A percentile compares a stretch with the other conserved stretches of the same genome.
Conservation (phyloP, 2,888 invertebrate genomes). For the Chydorus sphaericus region DNA sequence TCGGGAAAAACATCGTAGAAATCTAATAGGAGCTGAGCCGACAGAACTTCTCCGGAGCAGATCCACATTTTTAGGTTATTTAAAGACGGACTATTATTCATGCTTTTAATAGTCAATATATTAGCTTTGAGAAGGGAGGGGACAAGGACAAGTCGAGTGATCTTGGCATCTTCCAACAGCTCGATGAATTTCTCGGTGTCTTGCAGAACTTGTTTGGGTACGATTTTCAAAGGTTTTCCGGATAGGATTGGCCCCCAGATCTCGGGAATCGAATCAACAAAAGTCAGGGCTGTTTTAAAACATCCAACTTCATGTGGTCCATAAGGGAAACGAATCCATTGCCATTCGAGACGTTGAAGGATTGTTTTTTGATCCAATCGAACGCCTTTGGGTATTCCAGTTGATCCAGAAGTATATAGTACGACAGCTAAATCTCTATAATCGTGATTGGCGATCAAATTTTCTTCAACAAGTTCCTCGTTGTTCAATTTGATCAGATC, state of each 20-base stretch:
- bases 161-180: constrained; percentile 52
- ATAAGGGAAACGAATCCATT: constrained; percentile 69
- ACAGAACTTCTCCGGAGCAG: constrained; percentile 71
- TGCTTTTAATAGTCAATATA: constrained; percentile 33
- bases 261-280: constrained; percentile 78
- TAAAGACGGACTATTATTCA: no score
- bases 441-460: no score
- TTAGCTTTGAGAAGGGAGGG: constrained; percentile 67
- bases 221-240: constrained; percentile 51
- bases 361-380: constrained; percentile 59
- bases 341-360: constrained; percentile 73
- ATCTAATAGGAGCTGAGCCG: constrained; percentile 49
- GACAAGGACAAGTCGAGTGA: constrained; percentile 65
- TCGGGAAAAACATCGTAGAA: constrained; percentile 60
- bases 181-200: constrained; percentile 60
- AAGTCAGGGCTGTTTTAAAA: constrained; percentile 81
- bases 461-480: not conserved
- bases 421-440: constrained; percentile 59
- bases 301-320: constrained; percentile 52
- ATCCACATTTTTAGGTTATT: constrained; percentile 57
- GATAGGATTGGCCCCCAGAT: constrained; percentile 74
- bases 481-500: not conserved
- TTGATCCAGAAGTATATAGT: constrained; percentile 76
- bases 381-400: constrained; percentile 79
- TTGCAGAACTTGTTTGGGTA: constrained; percentile 54